Evolutionary conservation across 1,140 invertebrate genomes (phyloP).

Genomic region (Lucilia cuprina): DNA sequence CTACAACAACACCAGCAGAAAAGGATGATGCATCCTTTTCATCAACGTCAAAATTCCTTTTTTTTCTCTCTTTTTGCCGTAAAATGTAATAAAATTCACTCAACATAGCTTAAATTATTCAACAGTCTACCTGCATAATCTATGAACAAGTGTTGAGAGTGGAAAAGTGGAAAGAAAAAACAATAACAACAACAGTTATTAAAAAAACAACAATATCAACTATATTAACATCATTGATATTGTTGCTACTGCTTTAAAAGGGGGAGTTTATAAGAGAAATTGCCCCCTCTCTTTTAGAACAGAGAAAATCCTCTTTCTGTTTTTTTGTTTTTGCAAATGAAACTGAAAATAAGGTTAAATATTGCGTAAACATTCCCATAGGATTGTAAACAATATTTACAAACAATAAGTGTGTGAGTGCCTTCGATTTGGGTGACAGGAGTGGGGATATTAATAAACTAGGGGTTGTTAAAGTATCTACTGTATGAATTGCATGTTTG

Average conservation of each 20-base stretch:
- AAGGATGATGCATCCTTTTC: background rate
- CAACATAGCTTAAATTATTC: conserved; percentile 36
- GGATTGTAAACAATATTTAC: background rate
- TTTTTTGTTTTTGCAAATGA: background rate
- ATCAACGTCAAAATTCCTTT: background rate
- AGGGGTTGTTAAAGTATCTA: background rate
- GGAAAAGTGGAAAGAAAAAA: background rate
- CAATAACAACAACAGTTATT: background rate
- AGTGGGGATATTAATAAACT: background rate
- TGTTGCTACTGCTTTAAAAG: background rate
- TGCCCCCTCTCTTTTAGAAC: background rate
- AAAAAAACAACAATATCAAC: background rate
- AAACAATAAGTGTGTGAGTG: background rate
- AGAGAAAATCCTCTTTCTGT: background rate
- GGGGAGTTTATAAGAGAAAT: background rate
- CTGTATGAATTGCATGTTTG: no score
- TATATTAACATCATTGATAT: background rate
- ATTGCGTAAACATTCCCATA: conserved; percentile 10
- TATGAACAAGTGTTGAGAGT: conserved; percentile 60
- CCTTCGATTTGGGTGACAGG: background rate
- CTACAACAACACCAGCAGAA: no score
- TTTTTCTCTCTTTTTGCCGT: background rate
- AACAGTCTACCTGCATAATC: conserved; percentile 58
- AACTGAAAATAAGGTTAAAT: background rate
- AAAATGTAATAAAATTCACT: background rate